A percentile compares a stretch with the other conserved stretches of the same genome.
Conservation (phyloP, 1,140 invertebrate species). For the Drosophila funebris region DNA sequence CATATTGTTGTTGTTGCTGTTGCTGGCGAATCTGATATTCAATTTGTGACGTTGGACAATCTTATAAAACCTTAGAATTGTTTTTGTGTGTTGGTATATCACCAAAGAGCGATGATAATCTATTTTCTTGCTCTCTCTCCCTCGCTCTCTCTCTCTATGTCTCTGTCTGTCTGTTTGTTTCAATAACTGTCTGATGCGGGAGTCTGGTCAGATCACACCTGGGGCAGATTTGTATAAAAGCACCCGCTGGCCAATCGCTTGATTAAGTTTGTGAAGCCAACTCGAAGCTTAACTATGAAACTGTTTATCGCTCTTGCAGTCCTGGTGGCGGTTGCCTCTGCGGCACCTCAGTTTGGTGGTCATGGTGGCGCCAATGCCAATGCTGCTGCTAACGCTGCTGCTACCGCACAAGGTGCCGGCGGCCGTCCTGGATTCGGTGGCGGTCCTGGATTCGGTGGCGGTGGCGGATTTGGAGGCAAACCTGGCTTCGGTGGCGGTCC, state of each 20-base stretch:
- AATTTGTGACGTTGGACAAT: slow-evolving; percentile 21
- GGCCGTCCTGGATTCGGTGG: slow-evolving; percentile 5
- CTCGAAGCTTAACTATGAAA: slow-evolving; percentile 51
- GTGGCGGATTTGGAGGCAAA: not conserved
- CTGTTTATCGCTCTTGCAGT: slow-evolving; percentile 46
- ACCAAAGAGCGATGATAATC: slow-evolving; percentile 4
- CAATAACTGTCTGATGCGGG: not conserved
- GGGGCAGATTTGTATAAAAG: slow-evolving; percentile 42
- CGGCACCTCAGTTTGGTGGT: slow-evolving; percentile 41
- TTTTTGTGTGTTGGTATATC: slow-evolving; percentile 9
- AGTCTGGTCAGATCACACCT: not conserved
- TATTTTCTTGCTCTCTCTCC: not conserved
- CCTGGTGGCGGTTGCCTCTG: slow-evolving; percentile 48
- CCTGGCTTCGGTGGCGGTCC: not conserved
- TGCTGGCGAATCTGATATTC: not conserved
- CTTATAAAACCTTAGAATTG: slow-evolving; percentile 23
- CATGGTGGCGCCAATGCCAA: slow-evolving; percentile 16
- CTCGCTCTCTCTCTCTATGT: not conserved
- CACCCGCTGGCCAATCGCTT: not conserved
- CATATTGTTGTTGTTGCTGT: slow-evolving; percentile 10
- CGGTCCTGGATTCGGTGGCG: slow-evolving; percentile 7
- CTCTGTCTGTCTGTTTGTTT: not conserved
- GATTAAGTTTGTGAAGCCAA: slow-evolving; percentile 39
- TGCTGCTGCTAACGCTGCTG: slow-evolving; percentile 9
- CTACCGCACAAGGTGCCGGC: slow-evolving; percentile 7